Conservation (phyloP, 2,888 invertebrate species). For the Antheraea assamensis region DNA sequence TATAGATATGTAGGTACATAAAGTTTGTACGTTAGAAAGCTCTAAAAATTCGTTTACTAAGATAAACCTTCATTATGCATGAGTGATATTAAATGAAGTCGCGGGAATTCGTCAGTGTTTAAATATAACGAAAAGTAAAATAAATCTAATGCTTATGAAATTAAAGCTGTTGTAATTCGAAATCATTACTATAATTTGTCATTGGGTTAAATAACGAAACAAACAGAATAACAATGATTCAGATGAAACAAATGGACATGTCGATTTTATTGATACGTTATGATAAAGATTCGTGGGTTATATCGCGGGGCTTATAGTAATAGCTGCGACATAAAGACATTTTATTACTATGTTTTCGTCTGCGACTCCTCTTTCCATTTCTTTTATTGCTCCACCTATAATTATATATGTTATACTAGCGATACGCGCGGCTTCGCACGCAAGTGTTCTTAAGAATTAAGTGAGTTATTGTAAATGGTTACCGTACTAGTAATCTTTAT, state of each 20-base stretch:
- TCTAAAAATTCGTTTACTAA: no score
- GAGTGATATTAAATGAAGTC: no score
- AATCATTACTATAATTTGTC: background rate
- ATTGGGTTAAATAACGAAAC: background rate
- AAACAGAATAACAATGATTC: background rate
- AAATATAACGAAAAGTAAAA: no score
- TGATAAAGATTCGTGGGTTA: background rate
- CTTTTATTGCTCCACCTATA: slow-evolving; percentile 31
- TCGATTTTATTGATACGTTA: background rate
- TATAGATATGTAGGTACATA: no score
- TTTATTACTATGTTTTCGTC: slow-evolving; percentile 39
- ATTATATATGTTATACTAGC: background rate
- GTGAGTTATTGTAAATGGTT: no score
- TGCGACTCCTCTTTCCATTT: slow-evolving; percentile 38
- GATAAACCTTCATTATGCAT: no score
- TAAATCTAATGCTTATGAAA: background rate
- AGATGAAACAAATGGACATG: background rate
- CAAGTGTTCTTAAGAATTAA: no score
- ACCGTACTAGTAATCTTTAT: no score
- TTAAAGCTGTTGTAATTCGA: background rate
- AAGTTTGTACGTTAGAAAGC: no score
- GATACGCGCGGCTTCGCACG: no score
- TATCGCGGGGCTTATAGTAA: slow-evolving; percentile 24
- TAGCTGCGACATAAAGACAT: slow-evolving; percentile 32
- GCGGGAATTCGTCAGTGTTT: no score